Evolutionary conservation across 1,140 invertebrate species (phyloP).

Genomic region (Drosophila murphyi): DNA sequence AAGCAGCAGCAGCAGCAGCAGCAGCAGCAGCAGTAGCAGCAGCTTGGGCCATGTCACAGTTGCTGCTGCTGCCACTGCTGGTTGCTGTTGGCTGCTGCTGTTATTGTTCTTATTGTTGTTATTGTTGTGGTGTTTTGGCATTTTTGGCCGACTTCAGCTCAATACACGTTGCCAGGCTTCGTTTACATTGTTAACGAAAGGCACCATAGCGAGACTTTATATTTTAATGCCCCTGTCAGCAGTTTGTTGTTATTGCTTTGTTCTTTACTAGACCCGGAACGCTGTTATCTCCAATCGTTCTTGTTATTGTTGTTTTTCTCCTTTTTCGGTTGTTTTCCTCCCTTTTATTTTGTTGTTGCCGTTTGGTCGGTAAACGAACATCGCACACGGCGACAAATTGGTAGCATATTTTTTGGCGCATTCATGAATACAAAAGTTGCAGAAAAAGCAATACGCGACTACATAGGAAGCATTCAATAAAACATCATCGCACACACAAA

Average conservation of each 20-base stretch:
- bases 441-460: conserved; percentile 53
- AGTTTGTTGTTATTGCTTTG: conserved; percentile 82
- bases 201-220: conserved; percentile 72
- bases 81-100: conserved; percentile 25
- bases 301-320: conserved; percentile 2
- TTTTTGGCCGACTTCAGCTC: conserved; percentile 65
- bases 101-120: conserved; percentile 20
- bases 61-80: conserved; percentile 10
- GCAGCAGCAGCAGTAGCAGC: conserved; percentile 26
- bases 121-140: conserved; percentile 50
- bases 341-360: conserved; percentile 9
- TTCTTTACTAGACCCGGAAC: conserved; percentile 39
- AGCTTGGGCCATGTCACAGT: conserved; percentile 17
- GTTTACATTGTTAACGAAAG: conserved; percentile 82
- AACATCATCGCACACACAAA: conserved; percentile 56
- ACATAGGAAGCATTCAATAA: conserved; percentile 80
- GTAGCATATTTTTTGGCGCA: conserved; percentile 81
- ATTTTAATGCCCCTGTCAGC: conserved; percentile 81
- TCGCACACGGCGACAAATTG: conserved; percentile 80
- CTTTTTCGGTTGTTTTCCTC: neutral
- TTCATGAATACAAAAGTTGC: conserved; percentile 71
- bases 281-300: conserved; percentile 25
- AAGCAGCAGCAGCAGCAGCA: conserved; percentile 34
- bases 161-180: conserved; percentile 53
- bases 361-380: conserved; percentile 46